Evolutionary conservation across 2,888 invertebrate species (phyloP), one percentile per base, ranked within the genome.

Genomic region (Parelbella ahira): DNA sequence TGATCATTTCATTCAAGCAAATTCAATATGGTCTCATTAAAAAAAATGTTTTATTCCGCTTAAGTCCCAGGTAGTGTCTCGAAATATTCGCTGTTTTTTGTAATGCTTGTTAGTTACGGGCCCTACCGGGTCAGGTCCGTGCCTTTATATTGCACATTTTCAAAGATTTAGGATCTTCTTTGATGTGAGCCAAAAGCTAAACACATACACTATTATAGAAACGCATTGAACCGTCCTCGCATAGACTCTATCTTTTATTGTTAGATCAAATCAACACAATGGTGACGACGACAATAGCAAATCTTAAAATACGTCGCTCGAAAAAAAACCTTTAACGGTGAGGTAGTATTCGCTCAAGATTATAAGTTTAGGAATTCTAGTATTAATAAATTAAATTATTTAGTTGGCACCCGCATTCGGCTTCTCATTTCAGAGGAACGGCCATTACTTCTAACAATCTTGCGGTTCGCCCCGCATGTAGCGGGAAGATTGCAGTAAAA

Each of bases 361-460:
- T 48, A 49, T 51, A 55, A 53, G 47, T 51, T 58, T 50, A 49
- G 56, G 54, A 58, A 60, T 61, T 56, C 59, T 57, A 58, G 36
- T 50, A 44, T 47, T 51, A 53, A 55, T 53, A 55, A 56, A 57
- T 60, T 59, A 63, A 58, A 64, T 63, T 57, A 45, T 45, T 47
- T 55, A 59, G 47, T 62, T 55, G 54, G 56, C 56, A 64, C 83
- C 82, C 84, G 84, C 81, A 86, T 83, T 62, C 53, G 54, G 44
- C 52, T 56, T 63, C 60, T 63, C 70, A 71, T 76, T 76, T 61
- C 66, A 69, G 66, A 56, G 58, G 49, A 64, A 63, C 54, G 56
- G 70, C 74, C 81, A 86, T 86, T 82, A 83, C 63, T 70, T 76
- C 77, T 81, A 84, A 82, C 73, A 75, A 80, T 69, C 68, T 73